A percentile compares a stretch with the other conserved stretches of the same genome.
phyloP scores from a whole-genome alignment of 2,888 invertebrate genomes.

The Drosophila nigritarsus region DNA sequence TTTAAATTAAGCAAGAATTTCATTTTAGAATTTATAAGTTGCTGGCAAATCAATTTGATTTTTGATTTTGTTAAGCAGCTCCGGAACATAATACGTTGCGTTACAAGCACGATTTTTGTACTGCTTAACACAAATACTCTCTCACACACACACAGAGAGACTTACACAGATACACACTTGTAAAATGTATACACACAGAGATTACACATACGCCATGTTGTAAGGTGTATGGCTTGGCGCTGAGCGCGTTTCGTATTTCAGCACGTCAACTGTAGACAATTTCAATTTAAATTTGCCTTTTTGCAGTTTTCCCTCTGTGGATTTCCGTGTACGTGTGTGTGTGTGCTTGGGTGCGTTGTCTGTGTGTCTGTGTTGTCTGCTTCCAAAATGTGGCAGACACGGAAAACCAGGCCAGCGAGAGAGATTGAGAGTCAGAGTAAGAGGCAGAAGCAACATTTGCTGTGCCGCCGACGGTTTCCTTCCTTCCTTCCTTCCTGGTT shows the following conservation, averaged over 20 bases:
- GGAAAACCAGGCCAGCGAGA: not conserved
- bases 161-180: not conserved
- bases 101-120: constrained; percentile 33
- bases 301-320: constrained; percentile 44
- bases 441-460: constrained; percentile 54
- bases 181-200: constrained; percentile 18
- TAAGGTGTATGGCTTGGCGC: constrained; percentile 44
- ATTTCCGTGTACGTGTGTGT: constrained; percentile 5
- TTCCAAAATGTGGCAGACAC: constrained; percentile 17
- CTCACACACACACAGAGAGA: constrained; percentile 2
- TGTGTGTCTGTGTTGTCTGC: constrained; percentile 28
- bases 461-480: constrained; percentile 68
- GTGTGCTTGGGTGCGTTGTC: constrained; percentile 13
- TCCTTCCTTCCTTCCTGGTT: constrained; percentile 70
- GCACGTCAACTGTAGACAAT: constrained; percentile 73
- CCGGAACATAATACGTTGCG: constrained; percentile 10
- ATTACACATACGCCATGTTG: constrained; percentile 72
- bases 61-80: constrained; percentile 41
- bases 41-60: constrained; percentile 34
- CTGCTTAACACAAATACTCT: constrained; percentile 19
- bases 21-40: constrained; percentile 3
- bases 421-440: constrained; percentile 1
- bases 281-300: constrained; percentile 79
- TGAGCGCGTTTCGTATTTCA: constrained; percentile 64
- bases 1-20: not conserved